Evolutionary conservation across 1,140 invertebrate genomes (phyloP), one percentile per base, ranked within the genome.

Genomic region (Periplaneta americana): DNA sequence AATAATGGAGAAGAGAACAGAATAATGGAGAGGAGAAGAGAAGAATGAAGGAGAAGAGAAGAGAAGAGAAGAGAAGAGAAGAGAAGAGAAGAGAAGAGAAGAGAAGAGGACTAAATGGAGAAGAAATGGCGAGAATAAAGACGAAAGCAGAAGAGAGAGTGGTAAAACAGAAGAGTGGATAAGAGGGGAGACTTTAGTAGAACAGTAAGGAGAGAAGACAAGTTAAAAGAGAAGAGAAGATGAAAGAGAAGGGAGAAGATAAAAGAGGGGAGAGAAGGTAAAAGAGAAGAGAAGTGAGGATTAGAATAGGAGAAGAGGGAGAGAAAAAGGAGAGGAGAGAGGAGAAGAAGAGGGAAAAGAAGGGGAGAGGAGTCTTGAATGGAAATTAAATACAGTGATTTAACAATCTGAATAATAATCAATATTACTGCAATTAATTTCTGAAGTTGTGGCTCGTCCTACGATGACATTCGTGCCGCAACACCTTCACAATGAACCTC

Each of bases 21-120:
- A 1, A 18, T 17, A 4, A n/a, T 1, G 4, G n/a, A n/a, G n/a
- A n/a, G n/a, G 1, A 18, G 48, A 4, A n/a, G 1, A n/a, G n/a
- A n/a, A 57, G 48, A 57, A 4, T 57, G 39, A n/a, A n/a, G 13
- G 4, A 57, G 4, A 57, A n/a, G 4, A n/a, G n/a, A n/a, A n/a
- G 4, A 2, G 48, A 57, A 1, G 48, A 4, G n/a, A n/a, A n/a
- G 48, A 4, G 48, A 57, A n/a, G 48, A n/a, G n/a, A n/a, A 57
- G 11, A n/a, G 48, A 4, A n/a, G 4, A n/a, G 4, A 4, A 57
- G 48, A 57, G 48, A n/a, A 1, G 1, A n/a, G 4, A n/a, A 57
- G 1, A 57, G 48, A 57, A n/a, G 4, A 1, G 4, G 48, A 57
- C 17, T 2, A n/a, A 57, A n/a, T 2, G 48, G 1, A n/a, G 4